Evolutionary conservation across 2,113 vertebrate genomes (phyloP).

Genomic region (Helogale parvula): DNA sequence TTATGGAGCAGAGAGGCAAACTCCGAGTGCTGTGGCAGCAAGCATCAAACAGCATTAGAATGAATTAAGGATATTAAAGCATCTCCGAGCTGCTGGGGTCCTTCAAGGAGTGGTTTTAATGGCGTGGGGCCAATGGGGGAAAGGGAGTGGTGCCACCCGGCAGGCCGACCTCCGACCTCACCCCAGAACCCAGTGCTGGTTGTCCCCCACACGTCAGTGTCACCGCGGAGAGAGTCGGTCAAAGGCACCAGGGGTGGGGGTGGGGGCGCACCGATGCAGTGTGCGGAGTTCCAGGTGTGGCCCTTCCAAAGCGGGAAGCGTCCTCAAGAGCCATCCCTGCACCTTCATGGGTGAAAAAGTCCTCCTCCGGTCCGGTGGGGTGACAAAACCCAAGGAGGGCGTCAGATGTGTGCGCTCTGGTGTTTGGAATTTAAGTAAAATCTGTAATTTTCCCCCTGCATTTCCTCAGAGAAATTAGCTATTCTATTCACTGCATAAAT

Average conservation of each 20-base stretch:
- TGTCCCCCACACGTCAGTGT: slow-evolving; percentile 60
- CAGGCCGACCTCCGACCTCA: accelerated
- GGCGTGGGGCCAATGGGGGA: slow-evolving; percentile 31
- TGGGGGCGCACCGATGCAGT: accelerated
- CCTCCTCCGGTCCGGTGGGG: slow-evolving; percentile 72
- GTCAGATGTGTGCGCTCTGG: slow-evolving; percentile 87
- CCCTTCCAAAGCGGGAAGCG: slow-evolving; percentile 76
- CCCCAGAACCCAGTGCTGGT: not conserved
- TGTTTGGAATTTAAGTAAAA: slow-evolving; percentile 93
- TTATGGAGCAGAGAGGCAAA: not conserved
- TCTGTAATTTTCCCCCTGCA: slow-evolving; percentile 91
- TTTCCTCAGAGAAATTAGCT: slow-evolving; percentile 98
- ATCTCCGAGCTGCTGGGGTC: not conserved
- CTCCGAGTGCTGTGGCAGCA: accelerated
- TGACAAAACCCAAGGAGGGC: slow-evolving; percentile 84
- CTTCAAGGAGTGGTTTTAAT: not conserved
- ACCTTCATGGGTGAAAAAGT: slow-evolving; percentile 54
- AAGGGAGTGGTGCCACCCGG: not conserved
- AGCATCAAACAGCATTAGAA: not conserved
- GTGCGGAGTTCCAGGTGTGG: slow-evolving; percentile 60
- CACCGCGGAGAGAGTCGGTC: slow-evolving; percentile 53
- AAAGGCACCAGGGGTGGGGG: not conserved
- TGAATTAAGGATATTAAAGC: slow-evolving; percentile 75
- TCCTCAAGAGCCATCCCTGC: slow-evolving; percentile 59
- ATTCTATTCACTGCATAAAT: slow-evolving; percentile 98